Conservation (phyloP, 2,797 vertebrate species). For the Chelmon rostratus region DNA sequence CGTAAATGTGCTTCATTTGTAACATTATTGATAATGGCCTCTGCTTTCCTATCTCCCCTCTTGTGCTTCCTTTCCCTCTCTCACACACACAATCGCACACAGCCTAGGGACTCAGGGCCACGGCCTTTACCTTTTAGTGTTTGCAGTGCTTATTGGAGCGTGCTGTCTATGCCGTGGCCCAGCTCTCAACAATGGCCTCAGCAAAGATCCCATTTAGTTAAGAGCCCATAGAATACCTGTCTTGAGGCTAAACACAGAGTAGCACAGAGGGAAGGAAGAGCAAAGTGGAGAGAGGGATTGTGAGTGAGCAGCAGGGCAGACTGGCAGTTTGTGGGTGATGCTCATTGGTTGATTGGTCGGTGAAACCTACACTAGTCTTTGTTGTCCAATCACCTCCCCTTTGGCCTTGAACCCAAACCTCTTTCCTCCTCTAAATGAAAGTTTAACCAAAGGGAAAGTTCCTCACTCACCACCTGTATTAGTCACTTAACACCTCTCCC, state of each 20-base stretch:
- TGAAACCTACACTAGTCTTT: constrained; percentile 7
- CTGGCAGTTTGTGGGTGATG: background rate
- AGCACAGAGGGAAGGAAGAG: constrained; percentile 54
- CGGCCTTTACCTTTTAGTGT: constrained; percentile 80
- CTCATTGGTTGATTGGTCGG: constrained; percentile 15
- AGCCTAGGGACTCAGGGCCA: constrained; percentile 52
- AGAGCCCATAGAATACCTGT: constrained; percentile 78
- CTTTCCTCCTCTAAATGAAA: constrained; percentile 2
- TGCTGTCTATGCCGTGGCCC: constrained; percentile 74
- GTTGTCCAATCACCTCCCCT: background rate
- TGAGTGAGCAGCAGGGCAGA: constrained; percentile 23
- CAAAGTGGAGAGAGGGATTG: constrained; percentile 24
- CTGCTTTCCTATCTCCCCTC: background rate
- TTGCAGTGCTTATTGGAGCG: constrained; percentile 83
- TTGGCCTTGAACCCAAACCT: background rate
- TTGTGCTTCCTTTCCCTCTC: background rate
- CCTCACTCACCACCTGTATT: background rate
- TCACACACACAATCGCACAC: constrained; percentile 49
- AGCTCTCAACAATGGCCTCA: constrained; percentile 81
- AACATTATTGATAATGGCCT: constrained; percentile 41
- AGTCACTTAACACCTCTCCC: constrained; percentile 27
- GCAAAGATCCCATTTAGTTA: constrained; percentile 84
- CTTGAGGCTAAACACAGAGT: constrained; percentile 72
- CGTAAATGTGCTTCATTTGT: background rate
- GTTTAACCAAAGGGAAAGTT: constrained; percentile 14